These are phyloP conservation scores for Cryptoblepharus egeriae DNA, from an alignment of 2,797 vertebrate genomes.

Conservation along the genomic window DNA sequence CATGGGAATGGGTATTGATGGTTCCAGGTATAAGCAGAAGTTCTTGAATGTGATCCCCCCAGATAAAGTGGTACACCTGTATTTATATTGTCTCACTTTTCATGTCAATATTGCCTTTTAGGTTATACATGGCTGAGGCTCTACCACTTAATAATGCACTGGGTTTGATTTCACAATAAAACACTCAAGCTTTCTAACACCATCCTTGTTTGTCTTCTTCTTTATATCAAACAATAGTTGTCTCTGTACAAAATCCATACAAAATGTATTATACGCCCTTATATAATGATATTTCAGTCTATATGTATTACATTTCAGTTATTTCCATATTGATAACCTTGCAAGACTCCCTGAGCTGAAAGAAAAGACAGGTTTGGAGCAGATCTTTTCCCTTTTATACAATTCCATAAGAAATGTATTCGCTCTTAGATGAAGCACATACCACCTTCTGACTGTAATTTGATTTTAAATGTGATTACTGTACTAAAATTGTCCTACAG, in stretches of 20 bases:
- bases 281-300: neutral
- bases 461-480: constrained; percentile 51
- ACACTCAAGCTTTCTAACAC: neutral
- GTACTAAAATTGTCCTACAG: constrained; percentile 48
- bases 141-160: neutral
- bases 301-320: neutral
- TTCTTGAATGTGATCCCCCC: too few species aligned
- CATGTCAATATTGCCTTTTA: neutral
- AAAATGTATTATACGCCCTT: neutral
- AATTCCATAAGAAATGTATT: constrained; percentile 4
- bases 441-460: neutral
- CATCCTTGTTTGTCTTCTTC: neutral
- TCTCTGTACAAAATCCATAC: neutral
- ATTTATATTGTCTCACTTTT: neutral
- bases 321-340: neutral
- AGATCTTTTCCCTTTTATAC: neutral
- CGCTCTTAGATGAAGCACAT: constrained; percentile 20
- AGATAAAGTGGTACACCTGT: too few species aligned
- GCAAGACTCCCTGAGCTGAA: neutral
- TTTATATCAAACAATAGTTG: neutral
- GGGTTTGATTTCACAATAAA: neutral
- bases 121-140: too few species aligned
- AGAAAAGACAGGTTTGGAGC: neutral
- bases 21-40: too few species aligned
- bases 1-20: too few species aligned